A percentile compares a stretch with the other conserved stretches of the same genome.
phyloP scores from a whole-genome alignment of 2,888 invertebrate species.

The Meganola albula region DNA sequence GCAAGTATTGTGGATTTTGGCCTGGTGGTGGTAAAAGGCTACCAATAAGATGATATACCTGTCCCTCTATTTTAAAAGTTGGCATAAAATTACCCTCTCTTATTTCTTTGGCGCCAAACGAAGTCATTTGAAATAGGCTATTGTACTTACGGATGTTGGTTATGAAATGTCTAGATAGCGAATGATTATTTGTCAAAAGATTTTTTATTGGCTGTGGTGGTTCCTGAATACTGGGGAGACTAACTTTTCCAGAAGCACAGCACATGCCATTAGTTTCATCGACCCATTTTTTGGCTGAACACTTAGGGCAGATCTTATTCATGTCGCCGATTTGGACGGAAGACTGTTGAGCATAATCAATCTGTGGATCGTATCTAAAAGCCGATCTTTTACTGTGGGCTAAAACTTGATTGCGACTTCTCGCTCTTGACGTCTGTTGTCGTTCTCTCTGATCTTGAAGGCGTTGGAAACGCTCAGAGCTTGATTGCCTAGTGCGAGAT shows the following conservation, averaged over 20 bases:
- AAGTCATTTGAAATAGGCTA: slow-evolving; percentile 19
- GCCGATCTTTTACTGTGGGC: background rate
- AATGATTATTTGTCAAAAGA: background rate
- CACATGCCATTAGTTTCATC: slow-evolving; percentile 10
- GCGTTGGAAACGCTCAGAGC: too few relatives aligned
- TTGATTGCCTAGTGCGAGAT: too few relatives aligned
- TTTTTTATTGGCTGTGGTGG: background rate
- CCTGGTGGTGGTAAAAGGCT: slow-evolving; percentile 13
- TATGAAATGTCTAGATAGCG: background rate
- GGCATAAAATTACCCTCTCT: slow-evolving; percentile 23
- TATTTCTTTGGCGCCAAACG: slow-evolving; percentile 24
- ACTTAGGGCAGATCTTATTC: background rate
- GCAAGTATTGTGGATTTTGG: slow-evolving; percentile 19
- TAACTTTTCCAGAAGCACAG: slow-evolving; percentile 15
- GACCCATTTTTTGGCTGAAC: background rate
- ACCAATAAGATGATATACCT: slow-evolving; percentile 23
- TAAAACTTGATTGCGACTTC: too few relatives aligned
- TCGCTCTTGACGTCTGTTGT: too few relatives aligned
- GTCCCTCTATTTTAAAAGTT: slow-evolving; percentile 26
- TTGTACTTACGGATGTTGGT: slow-evolving; percentile 8
- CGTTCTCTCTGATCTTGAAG: too few relatives aligned
- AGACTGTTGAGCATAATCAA: background rate
- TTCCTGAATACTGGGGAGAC: background rate
- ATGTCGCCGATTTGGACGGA: background rate
- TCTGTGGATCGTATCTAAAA: background rate